A percentile compares a stretch with the other conserved stretches of the same genome.
phyloP scores from a whole-genome alignment of 2,113 vertebrate genomes.

The Coreoperca whiteheadi region DNA sequence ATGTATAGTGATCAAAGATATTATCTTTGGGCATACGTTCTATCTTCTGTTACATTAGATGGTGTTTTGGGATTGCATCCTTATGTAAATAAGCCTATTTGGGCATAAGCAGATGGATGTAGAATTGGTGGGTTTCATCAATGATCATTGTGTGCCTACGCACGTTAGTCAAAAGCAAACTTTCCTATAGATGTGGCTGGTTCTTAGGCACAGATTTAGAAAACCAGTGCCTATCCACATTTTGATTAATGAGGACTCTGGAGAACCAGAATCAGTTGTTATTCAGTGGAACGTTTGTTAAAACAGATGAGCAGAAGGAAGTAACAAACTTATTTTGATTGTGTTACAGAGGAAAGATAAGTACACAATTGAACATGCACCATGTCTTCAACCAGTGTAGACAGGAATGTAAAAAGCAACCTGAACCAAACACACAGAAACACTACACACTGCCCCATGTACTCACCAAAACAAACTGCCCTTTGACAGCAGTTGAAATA shows the following conservation, averaged over 20 bases:
- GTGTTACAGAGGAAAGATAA: neutral
- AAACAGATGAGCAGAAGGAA: neutral
- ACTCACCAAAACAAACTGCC: neutral
- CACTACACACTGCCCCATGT: neutral
- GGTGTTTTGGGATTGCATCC: neutral
- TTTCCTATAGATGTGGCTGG: neutral
- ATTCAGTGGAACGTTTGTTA: neutral
- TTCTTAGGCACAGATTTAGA: neutral
- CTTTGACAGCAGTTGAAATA: constrained; percentile 1
- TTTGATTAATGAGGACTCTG: neutral
- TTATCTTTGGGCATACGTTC: no score
- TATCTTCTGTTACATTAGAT: neutral
- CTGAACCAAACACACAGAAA: neutral
- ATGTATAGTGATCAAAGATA: neutral
- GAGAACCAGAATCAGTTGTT: neutral
- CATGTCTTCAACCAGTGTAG: neutral
- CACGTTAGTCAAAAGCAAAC: neutral
- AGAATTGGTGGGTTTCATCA: neutral
- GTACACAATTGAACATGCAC: neutral
- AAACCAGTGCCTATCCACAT: no score
- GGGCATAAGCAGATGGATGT: neutral
- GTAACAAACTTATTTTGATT: neutral
- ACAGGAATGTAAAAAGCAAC: constrained; percentile 1
- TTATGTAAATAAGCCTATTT: neutral
- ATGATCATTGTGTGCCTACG: neutral